These are phyloP conservation scores for Epinotia demarniana DNA, from an alignment of 2,888 invertebrate genomes.

Conservation along the genomic window DNA sequence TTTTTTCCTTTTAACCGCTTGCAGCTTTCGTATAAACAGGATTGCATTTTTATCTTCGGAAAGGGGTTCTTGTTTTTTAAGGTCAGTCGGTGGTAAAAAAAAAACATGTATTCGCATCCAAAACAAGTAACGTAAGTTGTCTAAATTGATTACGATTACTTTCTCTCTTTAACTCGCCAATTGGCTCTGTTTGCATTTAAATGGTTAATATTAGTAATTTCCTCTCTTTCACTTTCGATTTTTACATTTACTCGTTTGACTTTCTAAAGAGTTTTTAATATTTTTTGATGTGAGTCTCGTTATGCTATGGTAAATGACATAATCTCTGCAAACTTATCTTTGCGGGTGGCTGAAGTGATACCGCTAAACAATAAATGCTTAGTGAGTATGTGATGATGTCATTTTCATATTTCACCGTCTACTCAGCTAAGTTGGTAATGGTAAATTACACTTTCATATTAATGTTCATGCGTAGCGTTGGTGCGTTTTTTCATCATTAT, in stretches of 20 bases:
- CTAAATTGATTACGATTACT: constrained; percentile 44
- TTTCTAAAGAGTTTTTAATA: constrained; percentile 53
- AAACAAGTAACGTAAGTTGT: constrained; percentile 19
- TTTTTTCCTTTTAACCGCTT: no score
- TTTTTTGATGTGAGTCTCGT: constrained; percentile 36
- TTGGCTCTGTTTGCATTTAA: constrained; percentile 44
- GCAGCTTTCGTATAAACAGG: no score
- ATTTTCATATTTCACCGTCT: constrained; percentile 2
- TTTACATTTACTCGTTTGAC: constrained; percentile 47
- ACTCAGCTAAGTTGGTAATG: background rate
- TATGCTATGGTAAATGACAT: constrained; percentile 27
- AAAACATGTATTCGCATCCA: background rate
- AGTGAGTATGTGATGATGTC: background rate
- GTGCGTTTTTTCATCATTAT: background rate
- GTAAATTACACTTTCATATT: constrained; percentile 37
- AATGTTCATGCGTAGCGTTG: background rate
- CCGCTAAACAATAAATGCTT: background rate
- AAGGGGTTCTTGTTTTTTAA: background rate
- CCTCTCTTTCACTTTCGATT: constrained; percentile 46
- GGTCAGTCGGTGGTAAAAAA: background rate
- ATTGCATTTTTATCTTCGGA: no score
- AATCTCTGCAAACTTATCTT: constrained; percentile 14
- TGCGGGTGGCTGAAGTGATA: background rate
- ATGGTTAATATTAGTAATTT: constrained; percentile 46
- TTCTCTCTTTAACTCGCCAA: constrained; percentile 47